A percentile compares a stretch with the other conserved stretches of the same genome.
Conservation (phyloP, 2,888 invertebrate species). For the Euphydryas editha region DNA sequence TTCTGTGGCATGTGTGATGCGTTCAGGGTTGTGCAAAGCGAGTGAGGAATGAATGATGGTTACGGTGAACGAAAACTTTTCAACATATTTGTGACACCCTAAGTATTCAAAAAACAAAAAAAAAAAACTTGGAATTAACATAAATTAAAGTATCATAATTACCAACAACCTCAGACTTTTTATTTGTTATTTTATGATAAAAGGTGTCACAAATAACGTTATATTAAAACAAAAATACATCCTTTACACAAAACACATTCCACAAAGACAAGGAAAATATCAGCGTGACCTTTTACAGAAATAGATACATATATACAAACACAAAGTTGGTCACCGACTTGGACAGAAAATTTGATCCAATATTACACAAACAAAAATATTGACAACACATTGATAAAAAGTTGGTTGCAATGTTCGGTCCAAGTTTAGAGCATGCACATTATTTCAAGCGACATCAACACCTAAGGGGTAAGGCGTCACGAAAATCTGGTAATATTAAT, state of each 20-base stretch:
- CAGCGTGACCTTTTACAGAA: conserved; percentile 14
- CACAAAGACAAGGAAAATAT: conserved; percentile 51
- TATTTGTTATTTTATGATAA: background rate
- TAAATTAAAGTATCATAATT: background rate
- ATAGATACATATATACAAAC: conserved; percentile 25
- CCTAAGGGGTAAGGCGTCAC: conserved; percentile 19
- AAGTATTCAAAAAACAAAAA: background rate
- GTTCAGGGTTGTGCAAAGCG: conserved; percentile 63
- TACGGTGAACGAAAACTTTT: conserved; percentile 46
- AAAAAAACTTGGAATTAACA: background rate
- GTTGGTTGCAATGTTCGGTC: conserved; percentile 21
- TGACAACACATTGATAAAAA: background rate
- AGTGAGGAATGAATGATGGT: conserved; percentile 61
- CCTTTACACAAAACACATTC: conserved; percentile 73
- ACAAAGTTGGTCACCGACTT: conserved; percentile 33
- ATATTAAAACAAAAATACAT: conserved; percentile 15
- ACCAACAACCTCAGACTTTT: background rate
- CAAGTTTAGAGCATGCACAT: conserved; percentile 33
- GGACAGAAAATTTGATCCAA: conserved; percentile 25
- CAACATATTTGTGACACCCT: conserved; percentile 24
- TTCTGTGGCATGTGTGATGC: conserved; percentile 74
- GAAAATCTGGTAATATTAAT: conserved; percentile 31
- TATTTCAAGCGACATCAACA: conserved; percentile 32
- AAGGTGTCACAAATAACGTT: conserved; percentile 20
- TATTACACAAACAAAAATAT: background rate